A percentile compares a stretch with the other conserved stretches of the same genome.
These are phyloP conservation scores for Rhopilema esculentum DNA, from an alignment of 30 jellyfish, hydroid and myxozoan genomes.

Conservation along the genomic window DNA sequence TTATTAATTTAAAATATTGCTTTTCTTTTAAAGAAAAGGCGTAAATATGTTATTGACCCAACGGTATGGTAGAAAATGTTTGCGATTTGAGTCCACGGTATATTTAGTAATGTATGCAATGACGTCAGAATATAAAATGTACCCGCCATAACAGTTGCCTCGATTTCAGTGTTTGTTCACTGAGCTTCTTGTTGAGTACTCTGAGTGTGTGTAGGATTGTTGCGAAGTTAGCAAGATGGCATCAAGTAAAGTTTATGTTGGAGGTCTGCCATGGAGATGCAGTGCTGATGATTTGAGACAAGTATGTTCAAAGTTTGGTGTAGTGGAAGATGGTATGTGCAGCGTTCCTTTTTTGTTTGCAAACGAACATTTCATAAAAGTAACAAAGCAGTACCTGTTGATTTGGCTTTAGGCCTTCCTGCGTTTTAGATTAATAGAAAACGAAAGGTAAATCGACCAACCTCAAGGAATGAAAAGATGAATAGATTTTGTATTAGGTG, in stretches of 20 bases:
- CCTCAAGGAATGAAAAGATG: not conserved
- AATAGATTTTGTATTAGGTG: too few relatives aligned
- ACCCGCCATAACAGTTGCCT: not conserved
- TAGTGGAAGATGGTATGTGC: slow-evolving; percentile 48
- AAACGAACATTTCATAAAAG: too few relatives aligned
- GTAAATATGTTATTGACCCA: too few relatives aligned
- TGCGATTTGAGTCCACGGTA: too few relatives aligned
- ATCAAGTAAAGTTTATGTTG: slow-evolving; percentile 51
- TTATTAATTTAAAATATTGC: too few relatives aligned
- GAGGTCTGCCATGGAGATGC: slow-evolving; percentile 70
- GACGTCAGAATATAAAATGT: not conserved
- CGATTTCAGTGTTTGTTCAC: not conserved
- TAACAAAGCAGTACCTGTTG: not conserved
- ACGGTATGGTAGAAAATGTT: too few relatives aligned
- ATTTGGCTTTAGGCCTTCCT: not conserved
- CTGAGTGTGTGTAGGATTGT: not conserved
- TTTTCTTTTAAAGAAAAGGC: too few relatives aligned
- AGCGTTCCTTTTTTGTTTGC: too few relatives aligned
- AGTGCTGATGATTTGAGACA: slow-evolving; percentile 49
- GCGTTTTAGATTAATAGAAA: not conserved
- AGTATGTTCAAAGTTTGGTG: slow-evolving; percentile 58
- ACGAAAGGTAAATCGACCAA: not conserved
- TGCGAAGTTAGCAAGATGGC: slow-evolving; percentile 2
- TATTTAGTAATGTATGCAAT: not conserved
- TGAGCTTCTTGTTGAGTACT: not conserved